Evolutionary conservation across 2,888 invertebrate species (phyloP), one percentile per base, ranked within the genome.

Genomic region (Ichneumon xanthorius): DNA sequence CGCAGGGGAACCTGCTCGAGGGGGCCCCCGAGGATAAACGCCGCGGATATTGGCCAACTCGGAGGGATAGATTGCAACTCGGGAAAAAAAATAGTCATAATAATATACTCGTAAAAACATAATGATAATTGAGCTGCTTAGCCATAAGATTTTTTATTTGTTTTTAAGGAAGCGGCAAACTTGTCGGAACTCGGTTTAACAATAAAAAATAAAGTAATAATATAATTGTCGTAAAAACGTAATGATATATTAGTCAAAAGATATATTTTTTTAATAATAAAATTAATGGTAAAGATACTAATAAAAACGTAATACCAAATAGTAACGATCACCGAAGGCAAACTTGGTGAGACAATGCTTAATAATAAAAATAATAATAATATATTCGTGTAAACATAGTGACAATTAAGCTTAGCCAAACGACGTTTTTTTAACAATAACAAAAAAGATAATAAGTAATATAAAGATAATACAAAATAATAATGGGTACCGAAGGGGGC

Each of bases 101-200:
- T 55, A 45, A 11, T 58, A 75, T 50, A 11, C n/a, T 50, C 61
- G 22, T 50, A 82, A 82, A 61, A 61, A 55, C 7, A 19, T 26
- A 65, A 65, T 26, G 61, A 71, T 80, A 65, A 80, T 80, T 80
- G 70, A 16, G 45, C 61, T 68, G n/a, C 19, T 37, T 72, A 19
- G 14, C 14, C 26, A 7, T 30, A 26, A 30, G 30, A 37, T 37
- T 9, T 37, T 37, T 37, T 7, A 6, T 6, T 37, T 37, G 6
- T 37, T 9, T 37, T 37, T 37, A 33, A 5, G 5, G 33, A 4
- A 33, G 33, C 33, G 33, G 5, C 5, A 6, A 33, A 5, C 33
- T 33, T 6, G 33, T 33, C 33, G 9, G 37, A 1, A 37, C 37
- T 9, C 9, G 2, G 2, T 37, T 9, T 37, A 2, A 37, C 37